Base-by-base conservation (phyloP, 1,140 invertebrate genomes). In the Phthorimaea operculella region DNA sequence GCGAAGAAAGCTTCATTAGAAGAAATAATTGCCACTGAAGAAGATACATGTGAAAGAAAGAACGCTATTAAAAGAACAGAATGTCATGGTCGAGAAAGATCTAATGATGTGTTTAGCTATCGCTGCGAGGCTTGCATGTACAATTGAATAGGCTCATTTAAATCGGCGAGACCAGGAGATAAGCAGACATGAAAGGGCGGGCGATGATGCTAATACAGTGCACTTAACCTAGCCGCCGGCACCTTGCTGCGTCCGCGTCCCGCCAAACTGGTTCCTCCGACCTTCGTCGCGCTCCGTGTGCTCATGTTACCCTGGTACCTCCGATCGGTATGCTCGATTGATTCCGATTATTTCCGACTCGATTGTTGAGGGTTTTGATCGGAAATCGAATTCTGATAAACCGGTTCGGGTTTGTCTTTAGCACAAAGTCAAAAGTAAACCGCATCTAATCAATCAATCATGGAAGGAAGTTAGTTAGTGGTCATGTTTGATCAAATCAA, bases 181-280 rank as follows among this genome's bases (percentile, higher is more conserved):
- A 79, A 81, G 73, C 63, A 67, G 70, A 79, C 77, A 79, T 68
- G 74, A 83, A 83, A 83, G 80, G 77, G 76, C 73, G 70, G 71
- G 64, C 78, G 79, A 79, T 79, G 74, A 80, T 76, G 76, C 68
- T 80, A 81, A 80, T 83, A 74, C 67, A 72, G 70, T 76, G 80
- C 79, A 83, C 78, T 81, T 80, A 83, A 81, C 74, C 70, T 69
- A 74, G 74, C 72, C 76, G 66, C 60, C 71, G 74, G 77, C 80
- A 83, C 80, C 76, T 83, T 82, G 78, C 80, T 2, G 21, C 21
- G 21, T 28, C 21, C 21, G 63, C 75, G 71, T 73, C 75, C 78
- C 68, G 67, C 69, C 70, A 80, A 83, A 83, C 81, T 78, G 77
- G 81, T 84, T 84, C 64, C 66, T 52, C 51, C 79, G 79, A 80